Conservation (phyloP, 2,888 invertebrate species). For the Sminthurides aquaticus region DNA sequence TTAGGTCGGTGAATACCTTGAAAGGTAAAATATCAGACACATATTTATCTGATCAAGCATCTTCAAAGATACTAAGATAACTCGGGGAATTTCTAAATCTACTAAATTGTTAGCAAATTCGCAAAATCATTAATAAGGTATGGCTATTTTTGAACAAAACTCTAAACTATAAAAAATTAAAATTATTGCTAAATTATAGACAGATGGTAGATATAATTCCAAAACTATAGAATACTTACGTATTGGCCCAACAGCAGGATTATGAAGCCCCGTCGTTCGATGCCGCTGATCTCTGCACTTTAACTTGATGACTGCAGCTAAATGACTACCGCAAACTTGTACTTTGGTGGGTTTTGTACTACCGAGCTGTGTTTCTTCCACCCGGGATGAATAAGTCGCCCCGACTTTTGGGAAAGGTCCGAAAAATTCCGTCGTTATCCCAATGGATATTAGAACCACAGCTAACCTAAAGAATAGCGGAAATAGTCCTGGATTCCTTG, state of each 20-base stretch:
- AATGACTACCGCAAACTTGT: conserved; percentile 1
- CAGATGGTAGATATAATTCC: too few relatives aligned
- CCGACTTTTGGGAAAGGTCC: not conserved
- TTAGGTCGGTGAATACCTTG: too few relatives aligned
- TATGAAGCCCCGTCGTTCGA: not conserved
- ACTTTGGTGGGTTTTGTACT: not conserved
- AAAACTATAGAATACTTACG: too few relatives aligned
- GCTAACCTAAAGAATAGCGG: not conserved
- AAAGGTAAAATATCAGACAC: too few relatives aligned
- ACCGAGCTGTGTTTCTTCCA: not conserved
- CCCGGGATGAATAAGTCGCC: not conserved
- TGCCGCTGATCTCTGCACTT: not conserved
- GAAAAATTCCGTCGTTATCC: not conserved
- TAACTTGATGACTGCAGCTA: not conserved
- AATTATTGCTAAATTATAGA: too few relatives aligned
- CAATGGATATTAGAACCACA: not conserved
- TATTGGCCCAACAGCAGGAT: not conserved
- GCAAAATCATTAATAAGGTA: too few relatives aligned
- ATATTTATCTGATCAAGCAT: too few relatives aligned
- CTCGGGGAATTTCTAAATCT: too few relatives aligned
- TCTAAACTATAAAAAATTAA: too few relatives aligned
- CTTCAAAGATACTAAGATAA: too few relatives aligned
- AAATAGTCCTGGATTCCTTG: not conserved
- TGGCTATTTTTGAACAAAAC: too few relatives aligned
- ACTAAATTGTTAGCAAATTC: too few relatives aligned